phyloP scores from a whole-genome alignment of 2,888 invertebrate species.

The Hetaerina titia region DNA sequence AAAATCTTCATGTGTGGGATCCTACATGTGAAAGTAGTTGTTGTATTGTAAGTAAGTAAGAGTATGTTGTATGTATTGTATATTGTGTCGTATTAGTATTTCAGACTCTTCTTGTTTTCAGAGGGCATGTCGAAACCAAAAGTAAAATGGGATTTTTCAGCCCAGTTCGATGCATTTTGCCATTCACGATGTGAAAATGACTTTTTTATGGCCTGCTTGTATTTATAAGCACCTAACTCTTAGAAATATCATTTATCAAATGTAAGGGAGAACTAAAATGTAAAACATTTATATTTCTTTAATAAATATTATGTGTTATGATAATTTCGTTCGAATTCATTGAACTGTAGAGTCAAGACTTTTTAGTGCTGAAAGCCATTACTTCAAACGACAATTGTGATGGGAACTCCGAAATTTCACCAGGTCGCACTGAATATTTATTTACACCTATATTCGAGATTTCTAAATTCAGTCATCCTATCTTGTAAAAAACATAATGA shows the following conservation, averaged over 20 bases:
- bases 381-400: no score
- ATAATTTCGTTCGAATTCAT: not conserved
- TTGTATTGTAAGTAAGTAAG: no score
- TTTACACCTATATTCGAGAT: no score
- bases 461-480: no score
- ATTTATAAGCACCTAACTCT: constrained; percentile 31
- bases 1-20: constrained; percentile 43
- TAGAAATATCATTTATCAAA: not conserved
- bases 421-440: no score
- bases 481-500: no score
- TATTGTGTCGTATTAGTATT: constrained; percentile 11
- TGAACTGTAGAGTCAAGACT: not conserved
- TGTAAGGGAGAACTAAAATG: constrained; percentile 44
- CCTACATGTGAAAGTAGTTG: constrained; percentile 34
- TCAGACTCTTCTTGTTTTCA: not conserved
- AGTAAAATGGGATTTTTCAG: not conserved
- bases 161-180: not conserved
- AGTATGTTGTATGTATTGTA: not conserved
- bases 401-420: no score
- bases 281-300: constrained; percentile 52
- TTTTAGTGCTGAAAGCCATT: no score
- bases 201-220: not conserved
- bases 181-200: not conserved
- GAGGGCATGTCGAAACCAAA: constrained; percentile 28
- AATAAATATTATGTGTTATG: constrained; percentile 47